Base-by-base conservation (phyloP, 2,888 invertebrate genomes). In the Lampropteryx suffumata region DNA sequence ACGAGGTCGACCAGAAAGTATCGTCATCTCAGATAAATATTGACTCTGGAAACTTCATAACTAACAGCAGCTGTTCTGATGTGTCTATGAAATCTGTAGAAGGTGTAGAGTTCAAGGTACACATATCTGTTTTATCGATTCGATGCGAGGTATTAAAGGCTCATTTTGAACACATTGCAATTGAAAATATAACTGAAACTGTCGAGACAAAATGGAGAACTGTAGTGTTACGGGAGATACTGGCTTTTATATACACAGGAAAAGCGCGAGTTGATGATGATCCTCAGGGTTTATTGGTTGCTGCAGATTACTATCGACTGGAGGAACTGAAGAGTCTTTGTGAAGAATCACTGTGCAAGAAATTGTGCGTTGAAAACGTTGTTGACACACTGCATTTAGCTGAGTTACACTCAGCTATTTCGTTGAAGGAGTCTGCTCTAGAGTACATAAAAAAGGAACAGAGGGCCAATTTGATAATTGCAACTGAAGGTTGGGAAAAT, bases 401-500 rank as follows among this genome's bases (percentile, higher is more conserved):
- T 1, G 88, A 89, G 52, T 65, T 89, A 28, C 83, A 90, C 61
- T 85, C 85, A 0, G 89, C 90, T 0, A 76, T 73, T 49, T 65
- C 72, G 2, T 65, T 90, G 8, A 84, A 80, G 49, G 75, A 79
- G 44, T 64, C 79, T 9, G 84, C 85, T 0, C 65, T 89, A 11
- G 89, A 89, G 50, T 90, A 87, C 36, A 87, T 90, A 7, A 87
- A 85, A 59, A 86, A 89, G 64, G 89, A 89, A 2, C 84, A 64
- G 84, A 84, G 1, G 78, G 76, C n/a, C n/a, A n/a, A 43, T 65
- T 5, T 84, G n/a, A 86, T 90, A 4, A 85, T 84, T 1, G 83
- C 84, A 57, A 89, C 88, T 24, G 80, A 83, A 8, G 86, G 85
- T 0, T 90, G 90, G 90, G 67, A 73, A 1, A 79, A 76, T 39